A percentile compares a stretch with the other conserved stretches of the same genome.
These are phyloP conservation scores for Carlito syrichta DNA, from an alignment of 2,113 vertebrate species.

Conservation along the genomic window DNA sequence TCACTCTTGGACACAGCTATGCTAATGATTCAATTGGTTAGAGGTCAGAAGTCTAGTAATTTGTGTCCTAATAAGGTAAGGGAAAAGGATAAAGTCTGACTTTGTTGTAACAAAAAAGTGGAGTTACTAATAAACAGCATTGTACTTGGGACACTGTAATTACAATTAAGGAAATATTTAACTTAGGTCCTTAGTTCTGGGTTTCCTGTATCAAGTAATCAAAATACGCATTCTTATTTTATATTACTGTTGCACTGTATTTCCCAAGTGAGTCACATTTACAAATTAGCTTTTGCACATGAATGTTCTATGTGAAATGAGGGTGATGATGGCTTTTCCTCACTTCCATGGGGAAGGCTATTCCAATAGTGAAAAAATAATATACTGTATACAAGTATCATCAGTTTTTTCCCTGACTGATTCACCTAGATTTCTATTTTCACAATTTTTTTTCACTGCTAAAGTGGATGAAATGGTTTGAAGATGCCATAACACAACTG, in stretches of 20 bases:
- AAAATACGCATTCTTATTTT: slow-evolving; percentile 64
- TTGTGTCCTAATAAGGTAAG: slow-evolving; percentile 25
- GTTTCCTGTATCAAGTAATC: slow-evolving; percentile 43
- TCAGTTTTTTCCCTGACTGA: slow-evolving; percentile 24
- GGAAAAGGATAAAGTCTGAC: slow-evolving; percentile 4
- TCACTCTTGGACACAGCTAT: background rate
- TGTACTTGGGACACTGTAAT: slow-evolving; percentile 46
- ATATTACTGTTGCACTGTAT: slow-evolving; percentile 31
- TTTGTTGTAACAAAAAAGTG: slow-evolving; percentile 36
- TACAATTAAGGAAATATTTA: slow-evolving; percentile 43
- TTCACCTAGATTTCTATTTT: slow-evolving; percentile 47
- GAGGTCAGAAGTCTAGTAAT: slow-evolving; percentile 13
- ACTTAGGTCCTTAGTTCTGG: slow-evolving; percentile 2
- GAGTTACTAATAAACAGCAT: slow-evolving; percentile 34
- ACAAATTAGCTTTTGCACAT: slow-evolving; percentile 54
- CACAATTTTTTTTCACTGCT: slow-evolving; percentile 25
- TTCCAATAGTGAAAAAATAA: slow-evolving; percentile 59
- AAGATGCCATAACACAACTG: background rate
- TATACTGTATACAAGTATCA: background rate
- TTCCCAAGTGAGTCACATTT: slow-evolving; percentile 64
- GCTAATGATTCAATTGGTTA: background rate
- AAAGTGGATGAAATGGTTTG: slow-evolving; percentile 3
- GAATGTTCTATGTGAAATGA: slow-evolving; percentile 58
- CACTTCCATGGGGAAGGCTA: background rate
- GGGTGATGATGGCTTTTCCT: background rate